A percentile compares a stretch with the other conserved stretches of the same genome.
These are phyloP conservation scores for Zapus hudsonius DNA, from an alignment of 2,113 vertebrate genomes.

Conservation along the genomic window DNA sequence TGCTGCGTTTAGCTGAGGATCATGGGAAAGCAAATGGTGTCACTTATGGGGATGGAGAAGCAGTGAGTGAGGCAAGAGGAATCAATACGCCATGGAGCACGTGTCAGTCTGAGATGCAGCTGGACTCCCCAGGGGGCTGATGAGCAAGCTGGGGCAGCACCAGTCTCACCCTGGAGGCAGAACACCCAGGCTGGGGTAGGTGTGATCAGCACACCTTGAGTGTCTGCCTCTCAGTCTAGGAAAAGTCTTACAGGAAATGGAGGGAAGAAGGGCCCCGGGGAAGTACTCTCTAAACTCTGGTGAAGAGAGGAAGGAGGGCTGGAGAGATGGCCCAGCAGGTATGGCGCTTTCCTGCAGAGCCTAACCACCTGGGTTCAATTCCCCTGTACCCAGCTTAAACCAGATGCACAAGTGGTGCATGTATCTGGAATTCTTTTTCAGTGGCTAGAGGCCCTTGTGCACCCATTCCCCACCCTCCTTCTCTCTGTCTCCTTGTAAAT, in stretches of 20 bases:
- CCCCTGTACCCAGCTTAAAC: no score
- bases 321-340: no score
- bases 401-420: no score
- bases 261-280: background rate
- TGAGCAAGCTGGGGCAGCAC: background rate
- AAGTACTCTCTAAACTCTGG: fast-evolving
- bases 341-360: no score
- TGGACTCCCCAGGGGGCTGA: background rate
- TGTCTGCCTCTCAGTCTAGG: background rate
- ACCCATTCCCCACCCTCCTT: no score
- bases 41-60: fast-evolving
- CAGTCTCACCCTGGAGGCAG: background rate
- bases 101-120: background rate
- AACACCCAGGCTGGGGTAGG: background rate
- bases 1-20: background rate
- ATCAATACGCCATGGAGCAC: background rate
- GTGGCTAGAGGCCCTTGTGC: no score
- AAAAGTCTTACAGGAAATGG: background rate
- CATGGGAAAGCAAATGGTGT: no score
- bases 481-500: no score
- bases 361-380: no score
- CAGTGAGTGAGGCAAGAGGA: background rate
- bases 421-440: no score
- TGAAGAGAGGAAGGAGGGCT: no score
- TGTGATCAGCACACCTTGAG: no score